These are phyloP conservation scores for Molossus molossus DNA, from an alignment of 2,797 vertebrate species.

Conservation along the genomic window DNA sequence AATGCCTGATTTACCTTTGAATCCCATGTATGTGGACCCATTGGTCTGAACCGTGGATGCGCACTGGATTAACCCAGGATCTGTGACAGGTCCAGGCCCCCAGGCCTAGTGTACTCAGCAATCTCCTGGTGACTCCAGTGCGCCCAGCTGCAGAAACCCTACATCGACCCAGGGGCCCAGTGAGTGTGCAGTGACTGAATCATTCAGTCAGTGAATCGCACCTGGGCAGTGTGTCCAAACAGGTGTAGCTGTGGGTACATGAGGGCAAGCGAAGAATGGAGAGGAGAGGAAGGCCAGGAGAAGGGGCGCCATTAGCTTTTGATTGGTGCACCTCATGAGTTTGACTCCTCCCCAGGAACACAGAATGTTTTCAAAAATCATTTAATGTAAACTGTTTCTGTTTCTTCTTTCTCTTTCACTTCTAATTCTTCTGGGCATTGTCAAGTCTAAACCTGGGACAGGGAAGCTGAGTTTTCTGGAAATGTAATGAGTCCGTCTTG, in stretches of 20 bases:
- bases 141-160: background rate
- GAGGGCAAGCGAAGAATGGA: background rate
- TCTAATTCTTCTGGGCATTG: background rate
- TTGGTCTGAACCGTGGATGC: background rate
- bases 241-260: background rate
- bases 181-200: background rate
- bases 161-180: background rate
- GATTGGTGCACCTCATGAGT: background rate
- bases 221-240: background rate
- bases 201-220: background rate
- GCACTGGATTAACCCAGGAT: background rate
- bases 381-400: background rate
- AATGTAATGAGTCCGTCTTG: background rate
- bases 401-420: constrained; percentile 38
- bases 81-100: background rate
- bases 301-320: background rate
- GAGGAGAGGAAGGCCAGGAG: background rate
- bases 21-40: background rate
- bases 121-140: background rate
- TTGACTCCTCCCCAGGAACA: background rate
- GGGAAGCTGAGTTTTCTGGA: background rate
- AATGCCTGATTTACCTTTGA: background rate
- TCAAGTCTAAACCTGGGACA: background rate
- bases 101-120: background rate
- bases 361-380: constrained; percentile 26